Conservation (phyloP, 2,113 vertebrate genomes). For the Microcebus murinus region DNA sequence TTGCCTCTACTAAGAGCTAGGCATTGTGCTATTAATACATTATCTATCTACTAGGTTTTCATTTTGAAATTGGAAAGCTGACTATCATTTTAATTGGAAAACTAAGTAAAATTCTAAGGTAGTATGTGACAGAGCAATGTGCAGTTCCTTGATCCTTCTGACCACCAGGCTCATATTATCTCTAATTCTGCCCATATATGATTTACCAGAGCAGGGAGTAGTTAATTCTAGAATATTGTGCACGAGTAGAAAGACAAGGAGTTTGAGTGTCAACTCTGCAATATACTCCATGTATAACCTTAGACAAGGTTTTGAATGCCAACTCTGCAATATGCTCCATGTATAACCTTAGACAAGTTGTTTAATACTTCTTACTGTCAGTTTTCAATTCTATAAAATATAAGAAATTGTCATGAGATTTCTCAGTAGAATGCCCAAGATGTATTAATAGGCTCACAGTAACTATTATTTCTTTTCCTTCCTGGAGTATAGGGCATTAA, state of each 20-base stretch:
- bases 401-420: background rate
- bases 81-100: background rate
- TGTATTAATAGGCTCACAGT: background rate
- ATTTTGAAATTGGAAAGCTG: background rate
- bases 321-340: background rate
- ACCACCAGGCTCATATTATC: rapidly evolving
- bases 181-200: background rate
- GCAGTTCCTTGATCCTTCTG: background rate
- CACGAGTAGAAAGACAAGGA: background rate
- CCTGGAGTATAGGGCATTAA: background rate
- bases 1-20: background rate
- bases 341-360: background rate
- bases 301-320: background rate
- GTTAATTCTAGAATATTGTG: background rate
- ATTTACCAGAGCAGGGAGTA: background rate
- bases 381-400: background rate
- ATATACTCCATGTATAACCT: background rate
- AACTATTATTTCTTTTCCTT: background rate
- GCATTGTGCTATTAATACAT: no score
- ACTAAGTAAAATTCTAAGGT: background rate
- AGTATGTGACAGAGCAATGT: background rate
- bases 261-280: background rate
- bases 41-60: background rate
- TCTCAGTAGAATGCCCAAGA: background rate
- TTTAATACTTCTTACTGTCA: background rate